Evolutionary conservation across 2,888 invertebrate species (phyloP).

Genomic region (Smittia sp.): DNA sequence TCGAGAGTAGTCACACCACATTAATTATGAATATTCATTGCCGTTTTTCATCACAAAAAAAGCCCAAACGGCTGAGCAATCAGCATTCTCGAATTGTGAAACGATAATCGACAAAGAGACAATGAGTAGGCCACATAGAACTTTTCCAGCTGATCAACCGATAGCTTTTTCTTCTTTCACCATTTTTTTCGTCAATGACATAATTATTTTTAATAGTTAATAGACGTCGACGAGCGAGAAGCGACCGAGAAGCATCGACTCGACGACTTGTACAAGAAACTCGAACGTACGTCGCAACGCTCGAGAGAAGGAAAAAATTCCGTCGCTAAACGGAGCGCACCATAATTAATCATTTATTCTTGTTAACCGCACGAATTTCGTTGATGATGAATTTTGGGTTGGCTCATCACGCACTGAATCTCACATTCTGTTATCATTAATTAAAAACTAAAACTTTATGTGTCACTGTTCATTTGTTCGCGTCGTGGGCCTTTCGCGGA

Average conservation of each 20-base stretch:
- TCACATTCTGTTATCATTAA: slow-evolving; percentile 35
- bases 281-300: not conserved
- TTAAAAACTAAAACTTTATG: slow-evolving; percentile 22
- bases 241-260: not conserved
- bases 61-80: no score
- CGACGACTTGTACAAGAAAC: slow-evolving; percentile 26
- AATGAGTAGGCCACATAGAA: no score
- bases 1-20: slow-evolving; percentile 23
- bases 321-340: slow-evolving; percentile 27
- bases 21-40: slow-evolving; percentile 21
- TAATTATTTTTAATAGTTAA: slow-evolving; percentile 19
- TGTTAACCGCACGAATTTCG: slow-evolving; percentile 5
- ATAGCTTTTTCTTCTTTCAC: not conserved
- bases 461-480: not conserved
- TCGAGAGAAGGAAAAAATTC: slow-evolving; percentile 14
- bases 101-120: no score
- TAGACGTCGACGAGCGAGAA: not conserved
- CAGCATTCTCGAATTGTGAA: no score
- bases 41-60: not conserved
- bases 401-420: slow-evolving; percentile 39
- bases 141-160: not conserved
- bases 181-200: slow-evolving; percentile 8
- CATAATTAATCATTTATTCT: slow-evolving; percentile 16
- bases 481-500: not conserved
- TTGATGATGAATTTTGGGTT: slow-evolving; percentile 27